These are phyloP conservation scores for Galeruca laticollis DNA, from an alignment of 2,888 invertebrate species.

Conservation along the genomic window DNA sequence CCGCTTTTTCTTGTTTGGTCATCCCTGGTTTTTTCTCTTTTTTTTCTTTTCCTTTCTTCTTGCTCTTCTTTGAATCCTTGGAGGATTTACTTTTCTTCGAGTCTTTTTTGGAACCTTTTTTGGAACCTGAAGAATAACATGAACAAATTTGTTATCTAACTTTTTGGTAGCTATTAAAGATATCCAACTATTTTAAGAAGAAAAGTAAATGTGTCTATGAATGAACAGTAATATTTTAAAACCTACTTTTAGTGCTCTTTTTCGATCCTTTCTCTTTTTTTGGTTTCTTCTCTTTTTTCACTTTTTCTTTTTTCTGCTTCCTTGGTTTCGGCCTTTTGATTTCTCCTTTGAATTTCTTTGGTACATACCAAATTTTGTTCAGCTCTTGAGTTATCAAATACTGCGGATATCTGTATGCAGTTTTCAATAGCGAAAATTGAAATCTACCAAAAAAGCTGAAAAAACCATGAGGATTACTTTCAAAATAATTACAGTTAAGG, in stretches of 20 bases:
- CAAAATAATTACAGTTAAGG: too few relatives aligned
- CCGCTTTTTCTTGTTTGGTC: constrained; percentile 56
- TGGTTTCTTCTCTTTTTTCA: constrained; percentile 53
- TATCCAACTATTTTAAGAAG: too few relatives aligned
- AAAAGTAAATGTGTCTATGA: too few relatives aligned
- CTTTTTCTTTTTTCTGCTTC: constrained; percentile 54
- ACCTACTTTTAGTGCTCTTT: constrained; percentile 6
- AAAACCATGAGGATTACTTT: too few relatives aligned
- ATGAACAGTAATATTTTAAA: too few relatives aligned
- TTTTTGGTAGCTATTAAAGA: too few relatives aligned
- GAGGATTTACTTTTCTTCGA: constrained; percentile 14
- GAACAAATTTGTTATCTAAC: too few relatives aligned
- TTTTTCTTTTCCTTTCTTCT: constrained; percentile 52
- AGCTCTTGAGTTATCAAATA: constrained; percentile 60
- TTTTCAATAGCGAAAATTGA: constrained; percentile 60
- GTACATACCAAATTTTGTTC: constrained; percentile 60
- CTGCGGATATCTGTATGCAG: constrained; percentile 58
- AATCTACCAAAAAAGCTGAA: constrained; percentile 63
- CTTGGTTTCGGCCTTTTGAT: constrained; percentile 54
- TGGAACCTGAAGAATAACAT: too few relatives aligned
- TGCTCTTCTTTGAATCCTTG: constrained; percentile 43
- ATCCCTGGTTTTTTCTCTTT: constrained; percentile 14
- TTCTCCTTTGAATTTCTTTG: constrained; percentile 60
- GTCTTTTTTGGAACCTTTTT: constrained; percentile 8
- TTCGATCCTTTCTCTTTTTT: constrained; percentile 47